These are phyloP conservation scores for Diphyllodes magnificus DNA, from an alignment of 2,113 vertebrate genomes.

Conservation along the genomic window DNA sequence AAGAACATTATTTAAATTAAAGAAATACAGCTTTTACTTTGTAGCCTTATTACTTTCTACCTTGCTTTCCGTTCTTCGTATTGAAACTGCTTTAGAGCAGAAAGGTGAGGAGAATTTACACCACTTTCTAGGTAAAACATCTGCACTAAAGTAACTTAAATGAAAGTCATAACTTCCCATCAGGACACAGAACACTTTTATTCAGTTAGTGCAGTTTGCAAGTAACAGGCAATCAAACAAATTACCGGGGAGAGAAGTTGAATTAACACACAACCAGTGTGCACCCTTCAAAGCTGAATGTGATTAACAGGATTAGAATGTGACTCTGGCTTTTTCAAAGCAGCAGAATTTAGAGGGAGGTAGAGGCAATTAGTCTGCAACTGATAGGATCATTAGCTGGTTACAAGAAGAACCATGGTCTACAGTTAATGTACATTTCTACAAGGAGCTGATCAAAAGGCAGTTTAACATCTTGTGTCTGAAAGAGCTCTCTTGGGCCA, in stretches of 20 bases:
- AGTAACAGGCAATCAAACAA: constrained; percentile 32
- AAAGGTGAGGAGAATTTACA: background rate
- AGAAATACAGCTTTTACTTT: background rate
- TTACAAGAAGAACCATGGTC: constrained; percentile 20
- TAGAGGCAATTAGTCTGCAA: constrained; percentile 43
- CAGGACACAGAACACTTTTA: background rate
- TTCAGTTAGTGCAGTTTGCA: constrained; percentile 14
- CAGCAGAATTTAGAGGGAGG: constrained; percentile 14
- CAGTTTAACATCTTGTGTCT: constrained; percentile 28
- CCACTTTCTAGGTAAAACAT: background rate
- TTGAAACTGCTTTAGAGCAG: background rate
- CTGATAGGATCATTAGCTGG: constrained; percentile 52
- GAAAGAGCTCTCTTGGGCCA: background rate
- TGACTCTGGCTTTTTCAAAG: background rate
- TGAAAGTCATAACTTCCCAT: background rate
- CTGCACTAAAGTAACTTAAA: background rate
- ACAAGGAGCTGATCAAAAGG: constrained; percentile 53
- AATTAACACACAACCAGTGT: constrained; percentile 34
- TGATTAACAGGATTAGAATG: constrained; percentile 42
- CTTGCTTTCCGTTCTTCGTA: background rate
- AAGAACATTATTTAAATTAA: background rate
- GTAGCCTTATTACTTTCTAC: background rate
- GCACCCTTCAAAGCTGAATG: constrained; percentile 48
- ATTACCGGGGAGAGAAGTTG: background rate
- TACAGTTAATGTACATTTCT: constrained; percentile 18